Percentiles rank a stretch among this genome's conserved stretches.
phyloP scores from a whole-genome alignment of 2,888 invertebrate genomes.

The Cantharis nigra region DNA sequence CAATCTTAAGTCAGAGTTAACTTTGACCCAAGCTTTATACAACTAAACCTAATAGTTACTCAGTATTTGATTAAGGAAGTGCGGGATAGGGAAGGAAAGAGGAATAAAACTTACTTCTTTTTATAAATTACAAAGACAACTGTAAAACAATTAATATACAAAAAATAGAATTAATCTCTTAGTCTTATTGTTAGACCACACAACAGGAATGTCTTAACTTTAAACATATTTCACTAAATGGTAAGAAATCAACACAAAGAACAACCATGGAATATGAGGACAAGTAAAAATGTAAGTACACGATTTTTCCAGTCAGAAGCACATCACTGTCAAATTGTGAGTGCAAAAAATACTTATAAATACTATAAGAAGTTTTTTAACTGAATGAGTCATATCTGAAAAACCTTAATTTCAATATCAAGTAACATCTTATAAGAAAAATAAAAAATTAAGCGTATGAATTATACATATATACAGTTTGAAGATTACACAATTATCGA shows the following conservation, averaged over 20 bases:
- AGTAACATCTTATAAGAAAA: background rate
- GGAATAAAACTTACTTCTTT: background rate
- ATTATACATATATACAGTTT: background rate
- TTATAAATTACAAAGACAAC: background rate
- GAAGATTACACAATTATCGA: background rate
- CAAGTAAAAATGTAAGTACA: background rate
- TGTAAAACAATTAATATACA: background rate
- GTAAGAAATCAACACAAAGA: background rate
- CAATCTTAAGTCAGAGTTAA: too few species aligned
- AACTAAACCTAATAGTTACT: background rate
- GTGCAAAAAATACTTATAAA: background rate
- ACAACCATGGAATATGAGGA: background rate
- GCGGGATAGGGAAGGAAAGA: background rate
- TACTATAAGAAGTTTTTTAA: background rate
- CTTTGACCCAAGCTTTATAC: too few species aligned
- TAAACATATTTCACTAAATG: background rate
- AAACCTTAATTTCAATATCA: background rate
- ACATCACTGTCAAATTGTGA: background rate
- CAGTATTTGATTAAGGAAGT: background rate
- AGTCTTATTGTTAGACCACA: background rate
- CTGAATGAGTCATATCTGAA: background rate
- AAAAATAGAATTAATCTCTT: background rate
- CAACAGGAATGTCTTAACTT: background rate
- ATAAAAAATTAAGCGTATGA: background rate
- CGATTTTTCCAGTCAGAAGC: background rate